A percentile compares a stretch with the other conserved stretches of the same genome.
These are phyloP conservation scores for Himalopsyche kuldschensis DNA, from an alignment of 2,888 invertebrate species.

Conservation along the genomic window DNA sequence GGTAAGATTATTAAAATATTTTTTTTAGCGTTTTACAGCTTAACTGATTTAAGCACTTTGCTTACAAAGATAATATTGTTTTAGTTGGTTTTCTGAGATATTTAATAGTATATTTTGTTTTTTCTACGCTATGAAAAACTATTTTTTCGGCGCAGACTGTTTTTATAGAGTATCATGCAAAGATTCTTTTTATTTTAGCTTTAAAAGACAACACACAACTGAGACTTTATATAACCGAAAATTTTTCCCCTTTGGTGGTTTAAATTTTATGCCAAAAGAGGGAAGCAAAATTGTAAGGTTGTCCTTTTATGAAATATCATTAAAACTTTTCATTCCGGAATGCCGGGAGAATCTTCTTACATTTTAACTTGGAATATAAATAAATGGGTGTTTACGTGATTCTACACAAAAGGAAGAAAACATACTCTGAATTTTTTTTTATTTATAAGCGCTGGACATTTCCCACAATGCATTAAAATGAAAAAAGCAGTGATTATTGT, in stretches of 20 bases:
- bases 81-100: too few species aligned
- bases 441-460: neutral
- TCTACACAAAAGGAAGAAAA: neutral
- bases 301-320: slow-evolving; percentile 27
- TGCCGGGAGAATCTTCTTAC: neutral
- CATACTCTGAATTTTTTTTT: neutral
- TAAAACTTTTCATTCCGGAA: slow-evolving; percentile 28
- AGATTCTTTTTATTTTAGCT: neutral
- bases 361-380: neutral
- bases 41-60: too few species aligned
- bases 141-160: neutral
- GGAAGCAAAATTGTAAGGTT: neutral
- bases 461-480: neutral
- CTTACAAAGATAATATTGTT: too few species aligned
- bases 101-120: too few species aligned
- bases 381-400: slow-evolving; percentile 17
- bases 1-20: too few species aligned
- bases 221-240: neutral
- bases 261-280: neutral
- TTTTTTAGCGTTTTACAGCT: too few species aligned
- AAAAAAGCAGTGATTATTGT: neutral
- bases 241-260: neutral
- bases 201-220: neutral
- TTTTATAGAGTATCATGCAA: neutral
- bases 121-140: neutral